Percentiles rank a stretch among this genome's conserved stretches.
Evolutionary conservation across 2,888 invertebrate genomes (phyloP).

Genomic region (Drosophila incognita): DNA sequence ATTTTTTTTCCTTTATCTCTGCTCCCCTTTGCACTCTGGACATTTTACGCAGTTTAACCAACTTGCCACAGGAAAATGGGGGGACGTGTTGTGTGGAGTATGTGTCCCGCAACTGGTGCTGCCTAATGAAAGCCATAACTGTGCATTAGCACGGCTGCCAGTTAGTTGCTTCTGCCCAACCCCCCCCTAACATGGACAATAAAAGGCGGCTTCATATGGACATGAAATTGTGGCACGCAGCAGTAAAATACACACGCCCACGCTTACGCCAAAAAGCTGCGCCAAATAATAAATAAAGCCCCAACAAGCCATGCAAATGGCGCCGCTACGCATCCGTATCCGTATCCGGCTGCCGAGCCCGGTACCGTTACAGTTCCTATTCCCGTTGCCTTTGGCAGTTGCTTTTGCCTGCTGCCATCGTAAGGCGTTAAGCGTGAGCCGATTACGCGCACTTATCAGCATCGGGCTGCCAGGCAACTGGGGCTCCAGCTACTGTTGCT

Average conservation of each 20-base stretch:
- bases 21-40: constrained; percentile 3
- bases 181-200: constrained; percentile 36
- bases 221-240: constrained; percentile 69
- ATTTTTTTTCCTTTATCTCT: neutral
- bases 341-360: constrained; percentile 48
- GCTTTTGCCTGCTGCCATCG: constrained; percentile 14
- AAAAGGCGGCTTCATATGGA: constrained; percentile 60
- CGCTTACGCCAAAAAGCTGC: constrained; percentile 33
- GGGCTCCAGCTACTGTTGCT: constrained; percentile 15
- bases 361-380: neutral
- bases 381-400: constrained; percentile 21
- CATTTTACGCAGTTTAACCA: constrained; percentile 64
- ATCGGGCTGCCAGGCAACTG: constrained; percentile 38
- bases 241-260: constrained; percentile 56
- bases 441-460: constrained; percentile 74
- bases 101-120: constrained; percentile 10
- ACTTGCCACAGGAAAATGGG: constrained; percentile 23
- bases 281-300: constrained; percentile 66
- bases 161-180: constrained; percentile 31
- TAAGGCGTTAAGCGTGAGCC: constrained; percentile 76
- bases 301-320: constrained; percentile 59
- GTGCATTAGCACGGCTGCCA: constrained; percentile 51
- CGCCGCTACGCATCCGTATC: constrained; percentile 60
- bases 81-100: neutral
- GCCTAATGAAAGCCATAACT: constrained; percentile 61